These are phyloP conservation scores for Styela plicata DNA, from an alignment of 23 tunicate species.

Conservation along the genomic window DNA sequence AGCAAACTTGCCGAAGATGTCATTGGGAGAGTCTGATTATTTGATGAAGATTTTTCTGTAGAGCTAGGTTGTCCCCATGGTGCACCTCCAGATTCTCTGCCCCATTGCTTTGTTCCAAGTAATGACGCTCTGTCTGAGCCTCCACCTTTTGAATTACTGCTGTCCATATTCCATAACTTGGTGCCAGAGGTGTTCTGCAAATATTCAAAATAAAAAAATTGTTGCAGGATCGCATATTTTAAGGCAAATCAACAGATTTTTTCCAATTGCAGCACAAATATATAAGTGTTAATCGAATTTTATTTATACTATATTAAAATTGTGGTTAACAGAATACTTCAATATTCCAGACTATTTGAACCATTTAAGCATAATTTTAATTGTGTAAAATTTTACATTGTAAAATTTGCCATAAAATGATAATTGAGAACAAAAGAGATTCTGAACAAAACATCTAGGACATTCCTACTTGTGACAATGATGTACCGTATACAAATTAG, in stretches of 20 bases:
- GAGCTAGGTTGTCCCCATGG: constrained; percentile 72
- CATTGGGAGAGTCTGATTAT: constrained; percentile 13
- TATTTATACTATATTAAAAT: too few species aligned
- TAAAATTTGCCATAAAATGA: too few species aligned
- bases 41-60: constrained; percentile 21
- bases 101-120: constrained; percentile 93
- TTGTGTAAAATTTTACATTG: too few species aligned
- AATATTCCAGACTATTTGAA: too few species aligned
- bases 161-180: constrained; percentile 23
- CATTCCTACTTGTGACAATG: too few species aligned
- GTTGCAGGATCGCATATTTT: neutral
- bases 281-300: too few species aligned
- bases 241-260: neutral
- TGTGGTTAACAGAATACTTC: too few species aligned
- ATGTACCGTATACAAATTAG: too few species aligned
- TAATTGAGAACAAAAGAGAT: too few species aligned
- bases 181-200: constrained; percentile 19
- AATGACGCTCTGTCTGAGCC: constrained; percentile 61
- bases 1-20: constrained; percentile 12
- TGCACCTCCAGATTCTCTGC: constrained; percentile 90
- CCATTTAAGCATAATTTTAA: too few species aligned
- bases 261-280: neutral
- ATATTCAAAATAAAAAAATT: constrained; percentile 3
- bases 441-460: too few species aligned
- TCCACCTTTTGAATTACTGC: constrained; percentile 6